Evolutionary conservation across 2,888 invertebrate species (phyloP).

Genomic region (Baccha elongata): DNA sequence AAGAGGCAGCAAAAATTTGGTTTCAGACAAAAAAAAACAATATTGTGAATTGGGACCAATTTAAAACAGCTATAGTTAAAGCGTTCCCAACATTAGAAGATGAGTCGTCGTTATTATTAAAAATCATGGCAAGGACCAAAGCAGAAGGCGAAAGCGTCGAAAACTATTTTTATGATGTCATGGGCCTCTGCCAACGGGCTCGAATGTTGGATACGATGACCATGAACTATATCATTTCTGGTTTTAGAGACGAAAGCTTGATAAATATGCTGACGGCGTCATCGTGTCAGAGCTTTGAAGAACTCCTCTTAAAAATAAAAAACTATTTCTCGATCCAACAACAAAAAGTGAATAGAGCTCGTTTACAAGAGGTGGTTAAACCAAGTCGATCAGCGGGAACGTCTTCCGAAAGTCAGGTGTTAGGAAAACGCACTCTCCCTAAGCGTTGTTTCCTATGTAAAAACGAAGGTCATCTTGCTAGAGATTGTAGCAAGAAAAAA

Average conservation of each 20-base stretch:
- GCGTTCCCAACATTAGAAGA: slow-evolving; percentile 1
- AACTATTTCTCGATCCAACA: not conserved
- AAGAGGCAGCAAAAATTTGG: slow-evolving; percentile 18
- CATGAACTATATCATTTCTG: not conserved
- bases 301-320: not conserved
- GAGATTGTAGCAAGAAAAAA: not conserved
- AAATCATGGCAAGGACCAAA: slow-evolving; percentile 1
- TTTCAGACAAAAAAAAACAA: slow-evolving; percentile 5
- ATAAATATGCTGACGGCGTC: not conserved
- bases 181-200: slow-evolving; percentile 1
- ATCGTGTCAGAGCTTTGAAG: slow-evolving; percentile 1
- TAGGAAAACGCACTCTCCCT: not conserved
- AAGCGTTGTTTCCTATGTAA: not conserved
- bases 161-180: not conserved
- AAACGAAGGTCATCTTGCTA: not conserved
- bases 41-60: slow-evolving; percentile 1
- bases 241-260: not conserved
- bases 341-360: not conserved
- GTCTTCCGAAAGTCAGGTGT: not conserved
- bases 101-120: not conserved
- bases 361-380: not conserved
- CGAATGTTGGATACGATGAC: too few species aligned
- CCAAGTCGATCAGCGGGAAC: not conserved
- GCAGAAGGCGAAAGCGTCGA: not conserved
- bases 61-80: not conserved